Percentiles rank a stretch among this genome's conserved stretches.
Conservation (phyloP, 2,797 vertebrate species). For the Megaceryle alcyon region DNA sequence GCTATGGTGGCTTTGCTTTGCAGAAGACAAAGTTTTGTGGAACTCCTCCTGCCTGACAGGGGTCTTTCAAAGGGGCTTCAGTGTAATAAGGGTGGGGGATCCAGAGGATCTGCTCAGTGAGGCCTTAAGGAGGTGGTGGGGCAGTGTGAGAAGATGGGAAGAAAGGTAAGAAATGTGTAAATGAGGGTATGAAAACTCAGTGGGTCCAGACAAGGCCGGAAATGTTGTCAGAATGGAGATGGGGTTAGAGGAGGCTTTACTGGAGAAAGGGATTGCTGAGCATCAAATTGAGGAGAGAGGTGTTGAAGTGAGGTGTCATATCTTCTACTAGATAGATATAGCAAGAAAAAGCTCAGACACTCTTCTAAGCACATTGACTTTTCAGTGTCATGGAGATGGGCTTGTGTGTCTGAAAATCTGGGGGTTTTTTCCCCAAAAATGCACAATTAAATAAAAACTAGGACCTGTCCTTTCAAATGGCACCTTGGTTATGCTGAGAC, state of each 20-base stretch:
- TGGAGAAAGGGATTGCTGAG: neutral
- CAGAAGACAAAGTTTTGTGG: neutral
- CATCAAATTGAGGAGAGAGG: neutral
- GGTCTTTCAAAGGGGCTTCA: neutral
- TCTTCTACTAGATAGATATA: neutral
- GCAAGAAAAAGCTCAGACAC: neutral
- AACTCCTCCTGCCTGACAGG: neutral
- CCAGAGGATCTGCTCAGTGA: neutral
- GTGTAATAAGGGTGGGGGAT: neutral
- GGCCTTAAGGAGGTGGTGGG: neutral
- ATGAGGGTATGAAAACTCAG: neutral
- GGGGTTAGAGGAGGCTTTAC: neutral
- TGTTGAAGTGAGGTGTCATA: neutral
- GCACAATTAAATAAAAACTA: neutral
- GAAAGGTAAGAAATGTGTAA: neutral
- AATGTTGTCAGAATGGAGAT: neutral
- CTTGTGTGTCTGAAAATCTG: neutral
- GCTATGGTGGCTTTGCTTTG: neutral
- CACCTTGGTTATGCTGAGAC: neutral
- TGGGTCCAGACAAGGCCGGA: neutral
- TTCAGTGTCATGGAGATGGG: neutral
- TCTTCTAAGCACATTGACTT: neutral
- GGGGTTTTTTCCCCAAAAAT: rapidly evolving
- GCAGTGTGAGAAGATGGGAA: neutral
- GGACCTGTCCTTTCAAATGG: neutral